Evolutionary conservation across 1,140 invertebrate genomes (phyloP).

Genomic region (Caerostris darwini): DNA sequence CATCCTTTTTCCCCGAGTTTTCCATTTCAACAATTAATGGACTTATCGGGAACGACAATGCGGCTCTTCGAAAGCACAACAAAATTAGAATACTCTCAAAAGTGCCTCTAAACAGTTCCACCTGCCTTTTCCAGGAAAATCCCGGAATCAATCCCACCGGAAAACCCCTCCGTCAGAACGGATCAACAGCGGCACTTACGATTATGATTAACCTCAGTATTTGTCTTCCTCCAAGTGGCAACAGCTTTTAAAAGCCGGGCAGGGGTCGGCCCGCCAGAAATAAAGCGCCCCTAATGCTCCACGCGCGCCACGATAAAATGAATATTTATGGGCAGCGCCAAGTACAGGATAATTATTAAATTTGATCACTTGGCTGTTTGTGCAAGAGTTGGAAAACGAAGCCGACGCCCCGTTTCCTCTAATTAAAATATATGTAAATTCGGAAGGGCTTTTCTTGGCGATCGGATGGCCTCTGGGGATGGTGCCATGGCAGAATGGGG

Average conservation of each 20-base stretch:
- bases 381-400: not conserved
- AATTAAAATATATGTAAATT: conserved; percentile 44
- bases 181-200: conserved; percentile 35
- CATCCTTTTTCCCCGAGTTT: not conserved
- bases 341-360: conserved; percentile 43
- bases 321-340: conserved; percentile 28
- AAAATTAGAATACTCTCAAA: conserved; percentile 23
- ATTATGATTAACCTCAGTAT: conserved; percentile 43
- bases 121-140: not conserved
- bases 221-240: conserved; percentile 38
- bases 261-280: conserved; percentile 5
- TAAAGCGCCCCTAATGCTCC: conserved; percentile 8
- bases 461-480: conserved; percentile 5
- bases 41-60: not conserved
- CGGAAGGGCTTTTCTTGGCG: conserved; percentile 19
- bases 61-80: not conserved
- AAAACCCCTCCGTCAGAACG: not conserved
- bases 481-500: not conserved
- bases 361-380: conserved; percentile 39
- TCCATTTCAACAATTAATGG: not conserved
- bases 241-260: conserved; percentile 30
- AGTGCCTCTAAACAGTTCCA: conserved; percentile 2
- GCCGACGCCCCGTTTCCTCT: conserved; percentile 21
- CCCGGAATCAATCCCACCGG: conserved; percentile 25
- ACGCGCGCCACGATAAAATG: conserved; percentile 6